Evolutionary conservation across 2,113 vertebrate species (phyloP).

Genomic region (Amblyopsis rosae): DNA sequence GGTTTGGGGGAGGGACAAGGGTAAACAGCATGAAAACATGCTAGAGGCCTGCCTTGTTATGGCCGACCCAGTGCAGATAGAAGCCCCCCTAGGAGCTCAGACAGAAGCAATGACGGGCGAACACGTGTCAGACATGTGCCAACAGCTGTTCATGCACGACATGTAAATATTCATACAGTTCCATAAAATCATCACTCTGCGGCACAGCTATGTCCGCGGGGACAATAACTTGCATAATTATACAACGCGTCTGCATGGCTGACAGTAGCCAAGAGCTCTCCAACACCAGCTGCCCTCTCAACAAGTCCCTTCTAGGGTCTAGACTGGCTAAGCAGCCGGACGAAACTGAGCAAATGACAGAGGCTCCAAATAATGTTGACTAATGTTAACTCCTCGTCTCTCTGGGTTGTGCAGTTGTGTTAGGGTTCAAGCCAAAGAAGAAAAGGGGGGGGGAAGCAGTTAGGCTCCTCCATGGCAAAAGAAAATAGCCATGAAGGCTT

Average conservation of each 20-base stretch:
- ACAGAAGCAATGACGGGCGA: slow-evolving; percentile 29
- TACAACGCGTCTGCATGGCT: no score
- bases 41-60: slow-evolving; percentile 14
- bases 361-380: neutral
- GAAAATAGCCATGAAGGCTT: neutral
- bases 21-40: slow-evolving; percentile 41
- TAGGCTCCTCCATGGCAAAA: neutral
- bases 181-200: slow-evolving; percentile 29
- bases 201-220: slow-evolving; percentile 1
- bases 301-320: neutral
- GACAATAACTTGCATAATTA: neutral
- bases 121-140: slow-evolving; percentile 33
- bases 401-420: no score
- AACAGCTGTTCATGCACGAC: slow-evolving; percentile 41
- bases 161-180: neutral
- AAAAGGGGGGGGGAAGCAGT: neutral
- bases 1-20: neutral
- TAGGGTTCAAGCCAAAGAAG: no score
- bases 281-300: neutral
- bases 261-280: neutral
- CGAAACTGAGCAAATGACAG: neutral
- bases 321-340: neutral
- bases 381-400: neutral
- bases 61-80: slow-evolving; percentile 3
- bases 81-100: slow-evolving; percentile 5